Evolutionary conservation across 2,797 vertebrate genomes (phyloP), one percentile per base, ranked within the genome.

Genomic region (Melanotaenia pygmaea): DNA sequence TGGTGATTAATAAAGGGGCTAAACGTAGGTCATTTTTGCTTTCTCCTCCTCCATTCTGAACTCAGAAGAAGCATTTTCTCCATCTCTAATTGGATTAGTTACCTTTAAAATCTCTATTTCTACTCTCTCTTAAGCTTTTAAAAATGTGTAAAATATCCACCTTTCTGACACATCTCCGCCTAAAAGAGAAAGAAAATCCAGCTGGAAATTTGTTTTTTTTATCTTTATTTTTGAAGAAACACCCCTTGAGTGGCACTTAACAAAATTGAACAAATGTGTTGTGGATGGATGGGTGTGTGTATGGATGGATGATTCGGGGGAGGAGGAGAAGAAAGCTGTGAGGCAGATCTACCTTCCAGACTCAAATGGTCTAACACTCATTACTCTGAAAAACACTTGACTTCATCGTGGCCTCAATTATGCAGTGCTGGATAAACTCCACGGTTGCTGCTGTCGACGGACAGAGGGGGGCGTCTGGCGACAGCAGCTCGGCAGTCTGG

Each of bases 381-480:
- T 84, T 86, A 82, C 75, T 73, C 71, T 76, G 77, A 78, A 86
- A 84, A 84, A 76, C 76, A 85, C 84, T 87, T 81, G 83, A 84
- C 81, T 87, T 76, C 78, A 67, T 68, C 80, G 20, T 64, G 72
- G 82, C 80, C 79, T 88, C 77, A 76, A 85, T 83, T 83, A 88
- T 50, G 59, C 58, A 63, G 1, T 28, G 78, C 77, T 68, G 80
- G 84, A 81, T 76, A 50, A 77, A 81, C 77, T 80, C 63, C 66
- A 64, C 51, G 12, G 76, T 68, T 65, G 75, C 73, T 35, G 75
- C 75, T 64, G 62, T 32, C 1, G 6, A 16, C 1, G 8, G 34
- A 16, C 13, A 4, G 24, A 30, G 14, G 38, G 20, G n/a, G 54
- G 14, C 3, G 68, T 3, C 9, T 30, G 64, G 65, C 11, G 11